phyloP scores from a whole-genome alignment of 2,888 invertebrate species.

The Acanthosoma haemorrhoidale region DNA sequence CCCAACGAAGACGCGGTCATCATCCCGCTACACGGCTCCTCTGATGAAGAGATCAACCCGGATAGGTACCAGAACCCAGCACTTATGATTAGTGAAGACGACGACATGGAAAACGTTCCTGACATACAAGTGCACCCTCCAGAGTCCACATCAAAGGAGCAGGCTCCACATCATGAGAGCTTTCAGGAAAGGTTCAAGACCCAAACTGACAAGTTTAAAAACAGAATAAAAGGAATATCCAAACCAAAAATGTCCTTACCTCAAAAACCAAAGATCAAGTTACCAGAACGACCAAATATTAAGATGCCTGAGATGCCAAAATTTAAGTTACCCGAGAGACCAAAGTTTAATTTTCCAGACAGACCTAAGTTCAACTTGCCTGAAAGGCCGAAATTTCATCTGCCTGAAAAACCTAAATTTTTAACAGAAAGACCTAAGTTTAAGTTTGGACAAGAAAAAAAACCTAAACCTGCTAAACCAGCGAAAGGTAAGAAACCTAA shows the following conservation, averaged over 20 bases:
- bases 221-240: constrained; percentile 58
- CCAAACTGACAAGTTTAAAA: constrained; percentile 67
- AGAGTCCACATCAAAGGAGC: neutral
- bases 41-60: constrained; percentile 37
- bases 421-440: constrained; percentile 52
- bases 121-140: neutral
- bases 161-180: constrained; percentile 45
- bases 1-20: constrained; percentile 37
- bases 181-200: constrained; percentile 47
- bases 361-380: constrained; percentile 51
- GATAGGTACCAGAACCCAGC: constrained; percentile 34
- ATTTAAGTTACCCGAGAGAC: constrained; percentile 43
- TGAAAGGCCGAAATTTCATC: constrained; percentile 48
- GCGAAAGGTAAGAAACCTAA: constrained; percentile 43
- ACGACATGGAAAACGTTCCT: constrained; percentile 46
- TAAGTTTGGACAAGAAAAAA: constrained; percentile 48
- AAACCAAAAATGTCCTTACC: constrained; percentile 58
- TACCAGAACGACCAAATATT: constrained; percentile 56
- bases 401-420: constrained; percentile 50
- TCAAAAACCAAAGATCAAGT: constrained; percentile 54
- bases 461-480: constrained; percentile 28
- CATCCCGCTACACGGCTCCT: constrained; percentile 39
- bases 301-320: constrained; percentile 49
- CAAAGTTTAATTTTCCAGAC: constrained; percentile 52
- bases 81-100: constrained; percentile 44